These are phyloP conservation scores for Hystrix brachyura DNA, from an alignment of 2,113 vertebrate genomes.

Conservation along the genomic window DNA sequence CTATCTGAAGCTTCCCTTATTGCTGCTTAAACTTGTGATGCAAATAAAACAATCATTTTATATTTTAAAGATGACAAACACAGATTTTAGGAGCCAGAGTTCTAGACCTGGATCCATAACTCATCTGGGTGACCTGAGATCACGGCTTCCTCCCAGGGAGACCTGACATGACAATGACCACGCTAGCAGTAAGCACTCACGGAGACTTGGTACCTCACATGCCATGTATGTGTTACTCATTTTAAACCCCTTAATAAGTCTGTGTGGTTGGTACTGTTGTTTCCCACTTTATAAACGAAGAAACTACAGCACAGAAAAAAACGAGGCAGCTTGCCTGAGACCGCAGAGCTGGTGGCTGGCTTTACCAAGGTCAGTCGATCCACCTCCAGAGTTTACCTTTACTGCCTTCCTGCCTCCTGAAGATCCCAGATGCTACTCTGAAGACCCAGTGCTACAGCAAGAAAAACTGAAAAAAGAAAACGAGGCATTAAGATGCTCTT, in stretches of 20 bases:
- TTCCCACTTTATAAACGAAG: not conserved
- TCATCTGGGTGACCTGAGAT: not conserved
- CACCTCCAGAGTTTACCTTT: not conserved
- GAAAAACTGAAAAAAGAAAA: slow-evolving; percentile 20
- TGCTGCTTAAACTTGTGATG: not conserved
- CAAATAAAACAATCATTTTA: not conserved
- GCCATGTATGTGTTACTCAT: not conserved
- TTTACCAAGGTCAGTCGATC: not conserved
- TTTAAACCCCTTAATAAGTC: not conserved
- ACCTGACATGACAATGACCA: not conserved
- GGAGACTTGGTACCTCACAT: not conserved
- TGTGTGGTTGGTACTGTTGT: not conserved
- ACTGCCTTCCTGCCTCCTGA: not conserved
- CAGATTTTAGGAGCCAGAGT: not conserved
- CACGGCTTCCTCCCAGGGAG: not conserved
- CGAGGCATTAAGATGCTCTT: not conserved
- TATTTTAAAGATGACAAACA: not conserved
- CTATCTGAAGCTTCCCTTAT: not conserved
- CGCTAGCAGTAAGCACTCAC: not conserved
- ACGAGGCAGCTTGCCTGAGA: not conserved
- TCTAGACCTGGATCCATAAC: not conserved
- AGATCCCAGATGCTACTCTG: not conserved
- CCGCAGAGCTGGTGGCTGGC: not conserved
- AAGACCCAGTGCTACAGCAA: not conserved
- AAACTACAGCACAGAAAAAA: not conserved